Percentiles rank a stretch among this genome's conserved stretches.
phyloP scores from a whole-genome alignment of 2,888 invertebrate species.

The Drosophila anceps region DNA sequence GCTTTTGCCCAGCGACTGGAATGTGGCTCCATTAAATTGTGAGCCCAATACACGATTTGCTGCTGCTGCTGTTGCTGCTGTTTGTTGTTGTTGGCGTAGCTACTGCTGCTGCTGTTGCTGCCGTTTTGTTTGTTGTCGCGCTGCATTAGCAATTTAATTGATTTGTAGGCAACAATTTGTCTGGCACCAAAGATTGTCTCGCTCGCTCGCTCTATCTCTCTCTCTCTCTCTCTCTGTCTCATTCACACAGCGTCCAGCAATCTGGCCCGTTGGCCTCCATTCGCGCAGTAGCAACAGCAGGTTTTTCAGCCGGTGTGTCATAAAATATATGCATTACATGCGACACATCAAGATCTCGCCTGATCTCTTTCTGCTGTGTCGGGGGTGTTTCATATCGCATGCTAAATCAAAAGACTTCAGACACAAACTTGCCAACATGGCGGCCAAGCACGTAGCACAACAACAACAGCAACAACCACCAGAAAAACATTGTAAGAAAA shows the following conservation, averaged over 20 bases:
- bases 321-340: constrained; percentile 37
- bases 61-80: constrained; percentile 23
- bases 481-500: background rate
- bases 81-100: constrained; percentile 19
- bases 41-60: constrained; percentile 71
- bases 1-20: constrained; percentile 55
- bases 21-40: constrained; percentile 80
- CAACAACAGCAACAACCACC: background rate
- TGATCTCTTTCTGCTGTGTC: constrained; percentile 29
- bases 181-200: constrained; percentile 53
- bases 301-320: constrained; percentile 35
- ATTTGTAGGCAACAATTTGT: constrained; percentile 81
- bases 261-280: constrained; percentile 47
- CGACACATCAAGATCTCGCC: constrained; percentile 33
- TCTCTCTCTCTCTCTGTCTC: background rate
- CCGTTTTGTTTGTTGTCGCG: constrained; percentile 62
- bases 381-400: constrained; percentile 52
- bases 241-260: background rate
- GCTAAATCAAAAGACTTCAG: constrained; percentile 34
- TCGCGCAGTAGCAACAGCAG: constrained; percentile 22
- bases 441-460: constrained; percentile 20
- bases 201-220: too few relatives aligned
- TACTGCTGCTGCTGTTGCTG: constrained; percentile 33
- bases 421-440: constrained; percentile 42
- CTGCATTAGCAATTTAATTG: constrained; percentile 74